These are phyloP conservation scores for Protonibea diacanthus DNA, from an alignment of 2,797 vertebrate species.

Conservation along the genomic window DNA sequence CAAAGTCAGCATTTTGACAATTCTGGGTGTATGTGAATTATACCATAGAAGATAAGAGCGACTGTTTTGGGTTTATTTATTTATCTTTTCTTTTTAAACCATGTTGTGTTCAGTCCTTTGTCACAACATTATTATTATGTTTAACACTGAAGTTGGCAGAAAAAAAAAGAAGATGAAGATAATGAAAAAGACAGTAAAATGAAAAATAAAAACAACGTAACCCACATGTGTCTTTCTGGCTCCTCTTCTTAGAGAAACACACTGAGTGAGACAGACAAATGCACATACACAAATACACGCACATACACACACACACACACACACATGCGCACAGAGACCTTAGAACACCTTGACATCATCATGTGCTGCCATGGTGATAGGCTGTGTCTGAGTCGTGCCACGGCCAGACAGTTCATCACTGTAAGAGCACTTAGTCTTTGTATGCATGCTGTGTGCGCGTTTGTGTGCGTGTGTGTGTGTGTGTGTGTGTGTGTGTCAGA, in stretches of 20 bases:
- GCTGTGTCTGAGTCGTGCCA: conserved; percentile 37
- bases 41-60: background rate
- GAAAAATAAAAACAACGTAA: conserved; percentile 21
- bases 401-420: conserved; percentile 47
- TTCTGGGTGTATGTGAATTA: background rate
- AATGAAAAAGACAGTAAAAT: background rate
- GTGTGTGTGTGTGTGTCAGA: conserved; percentile 4
- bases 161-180: background rate
- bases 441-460: conserved; percentile 36
- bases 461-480: conserved; percentile 10
- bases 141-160: background rate
- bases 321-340: conserved; percentile 20
- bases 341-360: conserved; percentile 49
- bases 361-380: conserved; percentile 55
- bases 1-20: background rate
- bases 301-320: conserved; percentile 2
- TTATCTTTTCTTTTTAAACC: background rate
- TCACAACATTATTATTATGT: background rate
- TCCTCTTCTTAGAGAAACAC: conserved; percentile 1
- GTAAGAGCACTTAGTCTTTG: conserved; percentile 57
- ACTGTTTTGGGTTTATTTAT: background rate
- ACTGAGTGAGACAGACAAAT: conserved; percentile 23
- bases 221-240: conserved; percentile 11
- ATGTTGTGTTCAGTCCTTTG: background rate
- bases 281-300: conserved; percentile 8